phyloP scores from a whole-genome alignment of 1,140 invertebrate genomes.

The Nasonia giraulti region DNA sequence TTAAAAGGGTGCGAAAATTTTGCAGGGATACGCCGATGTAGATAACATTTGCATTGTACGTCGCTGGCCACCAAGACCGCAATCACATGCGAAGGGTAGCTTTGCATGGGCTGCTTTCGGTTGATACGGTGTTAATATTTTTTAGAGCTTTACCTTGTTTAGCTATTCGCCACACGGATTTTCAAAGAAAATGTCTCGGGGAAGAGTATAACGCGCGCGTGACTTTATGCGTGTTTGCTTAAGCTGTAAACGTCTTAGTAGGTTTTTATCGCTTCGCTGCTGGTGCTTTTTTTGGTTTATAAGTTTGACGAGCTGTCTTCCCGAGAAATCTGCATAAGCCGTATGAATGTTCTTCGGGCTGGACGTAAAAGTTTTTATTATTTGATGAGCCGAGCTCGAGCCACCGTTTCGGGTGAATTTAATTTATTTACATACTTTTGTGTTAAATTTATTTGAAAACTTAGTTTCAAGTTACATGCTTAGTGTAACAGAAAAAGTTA shows the following conservation, averaged over 20 bases:
- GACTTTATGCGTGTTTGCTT: constrained; percentile 13
- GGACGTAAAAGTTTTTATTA: not conserved
- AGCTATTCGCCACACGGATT: not conserved
- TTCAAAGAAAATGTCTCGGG: not conserved
- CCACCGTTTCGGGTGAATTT: not conserved
- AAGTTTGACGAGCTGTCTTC: constrained; percentile 13
- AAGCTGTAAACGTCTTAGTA: not conserved
- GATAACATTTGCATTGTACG: constrained; percentile 57
- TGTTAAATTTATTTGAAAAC: not conserved
- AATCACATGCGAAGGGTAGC: constrained; percentile 53
- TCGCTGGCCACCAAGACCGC: constrained; percentile 64
- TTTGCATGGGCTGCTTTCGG: constrained; percentile 1
- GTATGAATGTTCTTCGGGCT: not conserved
- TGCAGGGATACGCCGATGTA: not conserved
- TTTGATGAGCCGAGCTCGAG: not conserved
- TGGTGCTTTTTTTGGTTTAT: not conserved
- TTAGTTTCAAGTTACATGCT: not conserved
- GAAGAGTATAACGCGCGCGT: not conserved
- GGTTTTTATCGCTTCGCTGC: not conserved
- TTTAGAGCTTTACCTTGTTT: not conserved
- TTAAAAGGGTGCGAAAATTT: constrained; percentile 61
- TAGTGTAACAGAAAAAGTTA: not conserved
- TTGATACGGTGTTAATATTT: not conserved
- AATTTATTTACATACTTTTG: not conserved
- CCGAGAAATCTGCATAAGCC: constrained; percentile 31